phyloP scores from a whole-genome alignment of 2,888 invertebrate genomes.

The Teleiodes luculella region DNA sequence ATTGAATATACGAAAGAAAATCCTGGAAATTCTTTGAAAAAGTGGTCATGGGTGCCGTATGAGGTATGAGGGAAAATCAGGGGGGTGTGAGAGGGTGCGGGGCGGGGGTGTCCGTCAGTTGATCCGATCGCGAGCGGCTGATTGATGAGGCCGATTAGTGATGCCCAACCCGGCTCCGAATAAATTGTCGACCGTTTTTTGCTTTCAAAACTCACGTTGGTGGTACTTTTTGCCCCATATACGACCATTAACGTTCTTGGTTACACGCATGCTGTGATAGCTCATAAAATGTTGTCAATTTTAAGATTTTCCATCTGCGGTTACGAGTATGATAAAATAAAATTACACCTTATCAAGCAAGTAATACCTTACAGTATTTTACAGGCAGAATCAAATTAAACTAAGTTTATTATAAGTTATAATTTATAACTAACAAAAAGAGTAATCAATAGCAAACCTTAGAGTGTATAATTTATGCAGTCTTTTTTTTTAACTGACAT shows the following conservation, averaged over 20 bases:
- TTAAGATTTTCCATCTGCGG: neutral
- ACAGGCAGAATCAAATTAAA: no score
- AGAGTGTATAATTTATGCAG: no score
- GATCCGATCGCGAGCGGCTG: constrained; percentile 69
- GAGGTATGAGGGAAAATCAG: neutral
- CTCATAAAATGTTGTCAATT: neutral
- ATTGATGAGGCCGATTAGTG: constrained; percentile 78
- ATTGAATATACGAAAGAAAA: neutral
- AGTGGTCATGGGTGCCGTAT: constrained; percentile 5
- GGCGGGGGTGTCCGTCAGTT: constrained; percentile 55
- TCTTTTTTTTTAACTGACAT: no score
- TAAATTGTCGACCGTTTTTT: constrained; percentile 75
- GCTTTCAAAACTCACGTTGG: constrained; percentile 57
- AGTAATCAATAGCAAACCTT: no score
- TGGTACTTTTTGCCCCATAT: constrained; percentile 40
- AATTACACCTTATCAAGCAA: no score
- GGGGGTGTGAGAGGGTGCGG: neutral
- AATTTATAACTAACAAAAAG: no score
- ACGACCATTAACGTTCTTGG: constrained; percentile 18
- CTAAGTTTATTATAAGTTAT: no score
- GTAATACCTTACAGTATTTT: no score
- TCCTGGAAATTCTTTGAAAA: constrained; percentile 5
- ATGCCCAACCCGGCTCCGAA: constrained; percentile 71
- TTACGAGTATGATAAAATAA: neutral
- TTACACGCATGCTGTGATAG: constrained; percentile 25